phyloP scores from a whole-genome alignment of 2,113 vertebrate species.

The Cyanoliseus patagonus region DNA sequence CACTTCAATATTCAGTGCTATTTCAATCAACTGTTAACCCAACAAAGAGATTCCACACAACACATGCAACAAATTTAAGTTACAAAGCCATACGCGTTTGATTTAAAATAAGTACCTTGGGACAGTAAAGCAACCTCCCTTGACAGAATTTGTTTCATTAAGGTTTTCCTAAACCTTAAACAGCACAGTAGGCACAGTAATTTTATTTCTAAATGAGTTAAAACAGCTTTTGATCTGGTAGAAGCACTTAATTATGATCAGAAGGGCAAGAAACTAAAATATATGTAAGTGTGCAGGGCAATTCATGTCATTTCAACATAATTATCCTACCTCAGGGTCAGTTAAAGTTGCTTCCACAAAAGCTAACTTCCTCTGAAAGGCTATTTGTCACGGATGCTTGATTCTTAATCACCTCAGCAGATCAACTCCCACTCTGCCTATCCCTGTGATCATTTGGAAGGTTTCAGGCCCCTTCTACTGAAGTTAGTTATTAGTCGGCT shows the following conservation, averaged over 20 bases:
- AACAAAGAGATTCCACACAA: not conserved
- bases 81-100: not conserved
- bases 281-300: not conserved
- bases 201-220: conserved; percentile 64
- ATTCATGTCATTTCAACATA: conserved; percentile 33
- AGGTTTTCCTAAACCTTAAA: conserved; percentile 39
- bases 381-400: conserved; percentile 61
- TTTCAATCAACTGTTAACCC: not conserved
- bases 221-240: conserved; percentile 52
- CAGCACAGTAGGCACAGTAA: conserved; percentile 21
- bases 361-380: conserved; percentile 43
- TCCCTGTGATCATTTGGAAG: conserved; percentile 13
- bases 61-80: not conserved
- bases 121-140: conserved; percentile 1
- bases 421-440: conserved; percentile 22
- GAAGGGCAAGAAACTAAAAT: conserved; percentile 52
- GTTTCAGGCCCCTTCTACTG: not conserved
- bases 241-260: conserved; percentile 40
- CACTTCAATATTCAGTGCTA: not conserved
- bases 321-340: conserved; percentile 57
- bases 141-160: conserved; percentile 46
- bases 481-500: not conserved
- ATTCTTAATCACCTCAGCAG: conserved; percentile 56
- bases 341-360: conserved; percentile 43
- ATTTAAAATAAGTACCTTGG: conserved; percentile 17